These are phyloP conservation scores for Aptenodytes patagonicus DNA, from an alignment of 2,113 vertebrate genomes.

Conservation along the genomic window DNA sequence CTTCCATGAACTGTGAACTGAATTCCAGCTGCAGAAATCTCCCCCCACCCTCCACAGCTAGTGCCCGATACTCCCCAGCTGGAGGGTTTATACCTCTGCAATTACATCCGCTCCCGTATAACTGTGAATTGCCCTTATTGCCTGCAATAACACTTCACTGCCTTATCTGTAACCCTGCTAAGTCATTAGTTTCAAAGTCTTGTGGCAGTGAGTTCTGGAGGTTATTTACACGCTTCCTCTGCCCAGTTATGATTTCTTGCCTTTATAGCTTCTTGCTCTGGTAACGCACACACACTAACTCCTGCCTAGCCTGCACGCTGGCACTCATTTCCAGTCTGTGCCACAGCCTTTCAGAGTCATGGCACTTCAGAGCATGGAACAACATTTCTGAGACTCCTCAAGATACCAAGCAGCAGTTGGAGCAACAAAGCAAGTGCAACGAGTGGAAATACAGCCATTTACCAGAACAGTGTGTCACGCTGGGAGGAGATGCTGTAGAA, in stretches of 20 bases:
- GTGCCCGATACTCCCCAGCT: not conserved
- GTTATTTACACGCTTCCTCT: not conserved
- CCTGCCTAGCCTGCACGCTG: not conserved
- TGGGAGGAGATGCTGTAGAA: not conserved
- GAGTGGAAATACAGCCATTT: not conserved
- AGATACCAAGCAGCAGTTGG: not conserved
- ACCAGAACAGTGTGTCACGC: not conserved
- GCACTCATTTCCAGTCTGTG: not conserved
- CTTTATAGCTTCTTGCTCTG: not conserved
- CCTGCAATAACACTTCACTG: not conserved
- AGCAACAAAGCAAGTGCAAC: not conserved
- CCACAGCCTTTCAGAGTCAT: not conserved
- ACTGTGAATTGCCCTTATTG: not conserved
- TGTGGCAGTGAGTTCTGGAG: not conserved
- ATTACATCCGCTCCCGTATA: not conserved
- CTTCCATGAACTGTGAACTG: not conserved
- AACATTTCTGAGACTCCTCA: not conserved
- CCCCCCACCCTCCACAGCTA: accelerated
- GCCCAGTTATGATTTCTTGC: not conserved
- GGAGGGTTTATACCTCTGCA: not conserved
- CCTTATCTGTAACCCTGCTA: not conserved
- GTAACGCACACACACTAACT: not conserved
- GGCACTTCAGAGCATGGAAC: not conserved
- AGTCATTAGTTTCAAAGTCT: not conserved
- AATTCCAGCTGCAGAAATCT: not conserved